Evolutionary conservation across 2,888 invertebrate species (phyloP).

Genomic region (Zonitis immaculata): DNA sequence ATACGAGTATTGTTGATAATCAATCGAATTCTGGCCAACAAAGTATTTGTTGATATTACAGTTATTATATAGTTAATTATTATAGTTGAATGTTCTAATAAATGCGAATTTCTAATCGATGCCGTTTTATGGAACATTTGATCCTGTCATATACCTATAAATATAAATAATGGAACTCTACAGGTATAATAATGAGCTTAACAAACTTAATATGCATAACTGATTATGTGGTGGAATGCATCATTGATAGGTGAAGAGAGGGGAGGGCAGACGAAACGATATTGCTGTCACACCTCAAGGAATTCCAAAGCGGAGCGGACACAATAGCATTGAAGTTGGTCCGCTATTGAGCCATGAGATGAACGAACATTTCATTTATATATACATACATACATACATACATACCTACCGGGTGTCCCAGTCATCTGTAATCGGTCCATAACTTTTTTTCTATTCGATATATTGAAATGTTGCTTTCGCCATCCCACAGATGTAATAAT

Average conservation of each 20-base stretch:
- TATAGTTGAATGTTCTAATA: too few relatives aligned
- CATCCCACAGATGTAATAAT: too few relatives aligned
- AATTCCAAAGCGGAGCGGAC: slow-evolving; percentile 27
- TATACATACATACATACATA: too few relatives aligned
- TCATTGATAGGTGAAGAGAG: slow-evolving; percentile 28
- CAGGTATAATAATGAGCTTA: slow-evolving; percentile 49
- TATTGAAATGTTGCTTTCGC: too few relatives aligned
- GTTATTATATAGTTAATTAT: too few relatives aligned
- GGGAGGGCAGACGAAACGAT: slow-evolving; percentile 19
- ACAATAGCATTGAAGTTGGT: slow-evolving; percentile 21
- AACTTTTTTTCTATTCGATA: too few relatives aligned
- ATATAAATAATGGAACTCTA: slow-evolving; percentile 46
- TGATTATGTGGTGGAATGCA: slow-evolving; percentile 46
- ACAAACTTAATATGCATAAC: slow-evolving; percentile 49
- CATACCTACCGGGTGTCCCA: too few relatives aligned
- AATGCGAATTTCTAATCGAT: background rate
- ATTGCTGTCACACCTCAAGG: slow-evolving; percentile 27
- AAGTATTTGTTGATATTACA: too few relatives aligned
- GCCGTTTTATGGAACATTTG: background rate
- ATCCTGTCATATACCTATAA: slow-evolving; percentile 19
- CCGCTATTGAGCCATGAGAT: slow-evolving; percentile 10
- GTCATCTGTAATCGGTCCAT: too few relatives aligned
- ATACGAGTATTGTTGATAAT: too few relatives aligned
- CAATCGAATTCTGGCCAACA: too few relatives aligned
- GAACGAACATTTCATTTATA: slow-evolving; percentile 17